Base-by-base conservation (phyloP, 2,797 vertebrate species). In the Tapera naevia region DNA sequence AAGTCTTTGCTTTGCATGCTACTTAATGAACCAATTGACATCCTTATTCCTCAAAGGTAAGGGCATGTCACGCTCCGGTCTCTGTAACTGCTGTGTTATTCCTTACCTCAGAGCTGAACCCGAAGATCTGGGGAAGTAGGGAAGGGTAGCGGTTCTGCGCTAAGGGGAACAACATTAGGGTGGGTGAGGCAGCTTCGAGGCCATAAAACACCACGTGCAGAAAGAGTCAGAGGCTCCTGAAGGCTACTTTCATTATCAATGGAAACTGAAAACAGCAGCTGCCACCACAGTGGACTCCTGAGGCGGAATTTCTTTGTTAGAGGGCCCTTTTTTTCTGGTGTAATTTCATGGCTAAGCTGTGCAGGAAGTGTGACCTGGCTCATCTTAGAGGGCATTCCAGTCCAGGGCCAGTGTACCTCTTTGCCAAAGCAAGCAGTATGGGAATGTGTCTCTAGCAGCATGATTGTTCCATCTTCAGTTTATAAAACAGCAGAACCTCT, bases 251-350 rank as follows among this genome's bases (percentile, higher is more conserved):
- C 60, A 4, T 76, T 25, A 57, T 7, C 16, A 22, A 10, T 13
- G 45, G 58, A 81, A 90, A 91, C 53, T 4, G 74, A 94, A 95
- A 96, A 39, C 46, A 81, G 61, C 76, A 91, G 70, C 91, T 91
- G 82, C 19, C 16, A 14, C 57, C 61, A 10, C 0, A 4, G 14
- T 32, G 37, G 11, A 21, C 45, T 91, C 23, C 30, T 7, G 18
- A 18, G 45, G 54, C 0, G 0, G 27, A n/a, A 58, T 24, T 33
- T 81, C 21, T 56, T 70, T 48, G 13, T 33, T 13, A 23, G 16
- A 67, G 21, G 8, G 17, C 22, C 51, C 45, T 46, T 48, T 43
- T 43, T 71, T 65, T 11, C 41, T 15, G 78, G 54, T 56, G 43
- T 10, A 43, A 4, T 23, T 86, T 76, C 54, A 0, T 21, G 43